A percentile compares a stretch with the other conserved stretches of the same genome.
These are phyloP conservation scores for Pedetes capensis DNA, from an alignment of 2,113 vertebrate genomes.

Conservation along the genomic window DNA sequence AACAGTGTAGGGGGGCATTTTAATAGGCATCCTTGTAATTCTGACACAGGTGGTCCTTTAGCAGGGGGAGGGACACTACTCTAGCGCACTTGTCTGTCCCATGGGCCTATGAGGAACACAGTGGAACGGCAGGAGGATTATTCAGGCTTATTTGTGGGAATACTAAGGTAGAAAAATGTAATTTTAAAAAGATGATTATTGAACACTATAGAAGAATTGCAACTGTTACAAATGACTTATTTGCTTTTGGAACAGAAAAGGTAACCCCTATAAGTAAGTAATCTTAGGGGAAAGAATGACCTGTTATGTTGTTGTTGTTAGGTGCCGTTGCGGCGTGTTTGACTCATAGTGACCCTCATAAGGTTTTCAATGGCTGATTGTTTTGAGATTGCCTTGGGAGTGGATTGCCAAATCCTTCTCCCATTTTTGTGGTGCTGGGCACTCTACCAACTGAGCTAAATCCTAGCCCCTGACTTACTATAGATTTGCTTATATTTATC, in stretches of 20 bases:
- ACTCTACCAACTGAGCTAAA: too few relatives aligned
- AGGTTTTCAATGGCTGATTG: too few relatives aligned
- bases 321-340: too few relatives aligned
- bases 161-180: neutral
- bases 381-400: too few relatives aligned
- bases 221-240: neutral
- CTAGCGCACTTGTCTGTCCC: neutral
- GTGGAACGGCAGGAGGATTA: neutral
- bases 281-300: neutral
- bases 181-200: neutral
- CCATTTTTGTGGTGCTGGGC: too few relatives aligned
- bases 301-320: too few relatives aligned
- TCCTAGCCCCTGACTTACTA: neutral
- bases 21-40: neutral
- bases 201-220: neutral
- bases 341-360: too few relatives aligned
- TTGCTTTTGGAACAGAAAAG: constrained; percentile 6
- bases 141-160: neutral
- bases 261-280: neutral
- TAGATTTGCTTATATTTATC: neutral
- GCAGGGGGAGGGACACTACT: neutral
- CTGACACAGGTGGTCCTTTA: neutral
- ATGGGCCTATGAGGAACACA: neutral
- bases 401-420: too few relatives aligned
- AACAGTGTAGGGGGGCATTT: neutral